Conservation (phyloP, 2,888 invertebrate species). For the Campoletis raptor region DNA sequence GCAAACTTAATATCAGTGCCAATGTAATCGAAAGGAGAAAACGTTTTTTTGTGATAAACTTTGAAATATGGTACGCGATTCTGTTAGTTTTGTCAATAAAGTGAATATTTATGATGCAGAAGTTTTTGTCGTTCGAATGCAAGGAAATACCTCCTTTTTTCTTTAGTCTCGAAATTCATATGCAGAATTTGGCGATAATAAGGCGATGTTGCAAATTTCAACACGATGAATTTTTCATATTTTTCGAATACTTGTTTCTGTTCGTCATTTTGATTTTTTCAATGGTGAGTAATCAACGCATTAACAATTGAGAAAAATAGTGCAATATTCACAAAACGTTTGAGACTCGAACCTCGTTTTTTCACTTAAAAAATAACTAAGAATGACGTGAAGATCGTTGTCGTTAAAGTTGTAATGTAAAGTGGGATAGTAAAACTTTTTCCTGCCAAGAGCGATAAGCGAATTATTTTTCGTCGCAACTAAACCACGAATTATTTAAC, state of each 20-base stretch:
- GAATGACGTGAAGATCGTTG: background rate
- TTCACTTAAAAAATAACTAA: background rate
- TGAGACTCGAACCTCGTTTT: background rate
- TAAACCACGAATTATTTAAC: conserved; percentile 45
- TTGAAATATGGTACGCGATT: background rate
- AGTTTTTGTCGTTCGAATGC: no score
- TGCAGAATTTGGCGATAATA: no score
- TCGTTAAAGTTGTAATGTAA: background rate
- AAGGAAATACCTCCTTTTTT: no score
- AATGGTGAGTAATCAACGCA: background rate
- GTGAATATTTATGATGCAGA: no score
- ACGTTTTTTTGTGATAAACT: no score
- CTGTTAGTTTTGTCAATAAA: no score
- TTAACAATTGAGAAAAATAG: background rate
- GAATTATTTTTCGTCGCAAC: conserved; percentile 30
- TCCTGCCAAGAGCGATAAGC: conserved; percentile 36
- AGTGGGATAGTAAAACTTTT: conserved; percentile 41
- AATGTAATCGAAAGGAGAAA: background rate
- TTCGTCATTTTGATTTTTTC: background rate
- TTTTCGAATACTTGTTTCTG: background rate
- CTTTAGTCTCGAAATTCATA: no score
- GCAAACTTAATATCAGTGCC: background rate
- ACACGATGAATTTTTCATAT: background rate
- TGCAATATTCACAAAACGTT: background rate
- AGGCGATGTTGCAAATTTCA: no score